A percentile compares a stretch with the other conserved stretches of the same genome.
Evolutionary conservation across 2,888 invertebrate genomes (phyloP).

Genomic region (Arrhopalites spinosus): DNA sequence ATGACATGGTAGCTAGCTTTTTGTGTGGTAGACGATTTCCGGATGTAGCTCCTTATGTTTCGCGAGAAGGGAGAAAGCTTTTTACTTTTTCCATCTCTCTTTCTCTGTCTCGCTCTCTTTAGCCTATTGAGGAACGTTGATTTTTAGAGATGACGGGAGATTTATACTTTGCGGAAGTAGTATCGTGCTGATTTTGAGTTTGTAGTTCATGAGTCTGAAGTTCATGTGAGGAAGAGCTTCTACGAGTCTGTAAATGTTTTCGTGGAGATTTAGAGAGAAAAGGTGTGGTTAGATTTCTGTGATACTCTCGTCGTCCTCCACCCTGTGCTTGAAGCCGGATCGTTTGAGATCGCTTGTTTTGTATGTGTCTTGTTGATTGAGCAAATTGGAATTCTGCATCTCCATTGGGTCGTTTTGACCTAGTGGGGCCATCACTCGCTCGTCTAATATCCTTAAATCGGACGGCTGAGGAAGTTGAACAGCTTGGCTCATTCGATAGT

Average conservation of each 20-base stretch:
- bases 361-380: constrained; percentile 47
- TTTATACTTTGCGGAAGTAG: background rate
- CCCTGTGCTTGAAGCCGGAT: constrained; percentile 25
- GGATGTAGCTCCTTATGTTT: too few species aligned
- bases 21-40: too few species aligned
- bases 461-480: constrained; percentile 44
- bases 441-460: constrained; percentile 41
- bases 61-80: too few species aligned
- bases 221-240: constrained; percentile 22
- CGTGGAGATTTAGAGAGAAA: constrained; percentile 7
- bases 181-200: background rate
- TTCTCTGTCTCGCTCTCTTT: too few species aligned
- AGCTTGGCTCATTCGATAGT: constrained; percentile 41
- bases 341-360: constrained; percentile 42
- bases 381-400: constrained; percentile 39
- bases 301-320: constrained; percentile 31
- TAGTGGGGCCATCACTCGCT: constrained; percentile 20
- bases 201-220: constrained; percentile 19
- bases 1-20: too few species aligned
- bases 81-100: too few species aligned
- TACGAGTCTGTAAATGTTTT: background rate
- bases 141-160: background rate
- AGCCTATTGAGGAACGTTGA: background rate
- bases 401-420: constrained; percentile 30
- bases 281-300: constrained; percentile 32